Evolutionary conservation across 2,888 invertebrate genomes (phyloP).

Genomic region (Xestia xanthographa): DNA sequence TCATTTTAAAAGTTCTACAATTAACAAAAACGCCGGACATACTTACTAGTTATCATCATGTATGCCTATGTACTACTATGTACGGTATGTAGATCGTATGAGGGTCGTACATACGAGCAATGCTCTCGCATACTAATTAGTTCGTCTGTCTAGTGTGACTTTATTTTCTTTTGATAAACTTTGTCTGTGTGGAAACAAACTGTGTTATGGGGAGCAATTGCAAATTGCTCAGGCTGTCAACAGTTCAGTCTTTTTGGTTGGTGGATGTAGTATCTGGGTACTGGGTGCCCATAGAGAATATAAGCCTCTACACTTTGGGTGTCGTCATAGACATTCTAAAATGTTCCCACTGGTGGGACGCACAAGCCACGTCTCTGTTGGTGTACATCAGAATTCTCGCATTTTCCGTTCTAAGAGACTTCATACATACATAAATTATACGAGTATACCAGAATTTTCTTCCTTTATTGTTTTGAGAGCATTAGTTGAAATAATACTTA

Average conservation of each 20-base stretch:
- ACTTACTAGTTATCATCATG: not conserved
- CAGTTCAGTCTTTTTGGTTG: not conserved
- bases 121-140: constrained; percentile 13
- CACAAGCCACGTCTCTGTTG: not conserved
- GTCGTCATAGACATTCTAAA: not conserved
- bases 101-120: not conserved
- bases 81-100: not conserved
- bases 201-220: not conserved
- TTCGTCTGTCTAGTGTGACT: not conserved
- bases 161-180: constrained; percentile 15
- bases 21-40: not conserved
- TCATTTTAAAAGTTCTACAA: not conserved
- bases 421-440: no score
- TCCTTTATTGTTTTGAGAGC: not conserved
- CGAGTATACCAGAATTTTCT: not conserved
- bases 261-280: not conserved
- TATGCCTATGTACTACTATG: not conserved
- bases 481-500: not conserved
- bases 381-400: not conserved
- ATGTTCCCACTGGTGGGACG: not conserved
- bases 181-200: constrained; percentile 1
- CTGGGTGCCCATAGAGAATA: not conserved
- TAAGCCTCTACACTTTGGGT: not conserved
- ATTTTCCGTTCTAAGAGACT: not conserved
- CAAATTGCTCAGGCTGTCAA: not conserved